Evolutionary conservation across 1,140 invertebrate species (phyloP).

Genomic region (Zaprionus lachaisei): DNA sequence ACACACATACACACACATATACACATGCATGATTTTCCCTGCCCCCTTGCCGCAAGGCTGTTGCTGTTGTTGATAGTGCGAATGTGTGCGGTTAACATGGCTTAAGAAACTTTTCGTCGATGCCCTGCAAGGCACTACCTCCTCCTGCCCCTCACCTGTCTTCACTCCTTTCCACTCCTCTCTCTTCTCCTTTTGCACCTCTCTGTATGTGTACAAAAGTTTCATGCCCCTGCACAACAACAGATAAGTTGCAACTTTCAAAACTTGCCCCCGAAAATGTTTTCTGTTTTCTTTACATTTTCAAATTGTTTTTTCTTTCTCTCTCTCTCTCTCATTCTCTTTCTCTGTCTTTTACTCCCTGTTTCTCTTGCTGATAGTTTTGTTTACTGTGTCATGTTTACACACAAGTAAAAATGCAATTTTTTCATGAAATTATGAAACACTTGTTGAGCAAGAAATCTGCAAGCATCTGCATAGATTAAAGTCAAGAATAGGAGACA

Average conservation of each 20-base stretch:
- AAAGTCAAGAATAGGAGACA: not conserved
- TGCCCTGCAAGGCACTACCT: not conserved
- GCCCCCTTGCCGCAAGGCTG: not conserved
- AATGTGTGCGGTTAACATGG: slow-evolving; percentile 80
- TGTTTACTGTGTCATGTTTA: slow-evolving; percentile 55
- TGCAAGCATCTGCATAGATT: slow-evolving; percentile 54
- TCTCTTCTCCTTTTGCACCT: not conserved
- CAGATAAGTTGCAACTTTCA: slow-evolving; percentile 82
- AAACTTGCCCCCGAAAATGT: slow-evolving; percentile 69
- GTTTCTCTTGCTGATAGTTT: slow-evolving; percentile 11
- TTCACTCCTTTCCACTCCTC: not conserved
- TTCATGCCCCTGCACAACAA: slow-evolving; percentile 45
- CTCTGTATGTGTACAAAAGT: no score
- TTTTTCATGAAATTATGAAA: slow-evolving; percentile 37
- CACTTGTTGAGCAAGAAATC: slow-evolving; percentile 2
- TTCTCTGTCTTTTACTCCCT: not conserved
- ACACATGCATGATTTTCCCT: slow-evolving; percentile 26
- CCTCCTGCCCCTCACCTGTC: not conserved
- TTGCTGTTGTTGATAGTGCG: slow-evolving; percentile 50
- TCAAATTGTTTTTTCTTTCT: slow-evolving; percentile 30
- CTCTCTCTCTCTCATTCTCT: not conserved
- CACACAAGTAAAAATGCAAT: slow-evolving; percentile 41
- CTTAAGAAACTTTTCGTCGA: slow-evolving; percentile 76
- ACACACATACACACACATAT: slow-evolving; percentile 38
- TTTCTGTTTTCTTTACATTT: slow-evolving; percentile 55